Evolutionary conservation across 2,113 vertebrate species (phyloP), one percentile per base, ranked within the genome.

Genomic region (Excalfactoria chinensis): DNA sequence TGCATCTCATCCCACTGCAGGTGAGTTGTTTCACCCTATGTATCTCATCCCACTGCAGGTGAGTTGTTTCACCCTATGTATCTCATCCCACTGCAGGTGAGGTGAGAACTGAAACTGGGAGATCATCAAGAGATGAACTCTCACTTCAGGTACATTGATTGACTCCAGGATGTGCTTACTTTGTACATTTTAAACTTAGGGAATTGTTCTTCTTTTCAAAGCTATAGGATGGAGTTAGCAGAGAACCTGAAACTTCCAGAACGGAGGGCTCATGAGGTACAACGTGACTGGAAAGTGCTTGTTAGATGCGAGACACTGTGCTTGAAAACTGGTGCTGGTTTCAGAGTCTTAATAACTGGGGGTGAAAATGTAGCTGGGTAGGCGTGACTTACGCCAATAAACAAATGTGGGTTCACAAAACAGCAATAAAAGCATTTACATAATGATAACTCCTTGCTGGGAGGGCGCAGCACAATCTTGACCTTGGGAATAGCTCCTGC

Each of bases 221-320:
- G 30, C 77, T 67, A n/a, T 59, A 32, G 5, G 53, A 76, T 69
- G 86, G 74, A 48, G 46, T 84, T 43, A 56, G 25, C 56, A 92
- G 74, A 43, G n/a, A 76, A 44, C 40, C 55, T 40, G 58, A 70
- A 73, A 13, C 49, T 41, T 90, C 85, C 35, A 7, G 26, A 56
- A 58, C 32, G 84, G 26, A 26, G 30, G 23, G 46, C 48, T 66
- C 20, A 68, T 70, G 44, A 35, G n/a, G 51, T 41, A 62, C 41
- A 55, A 3, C 4, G 0, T 10, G 18, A 15, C n/a, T 25, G 44
- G 53, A 68, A 49, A 43, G 3, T 28, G 6, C 7, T 56, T 21
- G 7, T 76, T 84, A 1, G 1, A 1, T 1, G 3, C 0, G 4
- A 28, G 4, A 28, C 35, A 43, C 30, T 16, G 30, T 32, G 13